Base-by-base conservation (phyloP, 2,797 vertebrate species). In the Clarias laeviceps region DNA sequence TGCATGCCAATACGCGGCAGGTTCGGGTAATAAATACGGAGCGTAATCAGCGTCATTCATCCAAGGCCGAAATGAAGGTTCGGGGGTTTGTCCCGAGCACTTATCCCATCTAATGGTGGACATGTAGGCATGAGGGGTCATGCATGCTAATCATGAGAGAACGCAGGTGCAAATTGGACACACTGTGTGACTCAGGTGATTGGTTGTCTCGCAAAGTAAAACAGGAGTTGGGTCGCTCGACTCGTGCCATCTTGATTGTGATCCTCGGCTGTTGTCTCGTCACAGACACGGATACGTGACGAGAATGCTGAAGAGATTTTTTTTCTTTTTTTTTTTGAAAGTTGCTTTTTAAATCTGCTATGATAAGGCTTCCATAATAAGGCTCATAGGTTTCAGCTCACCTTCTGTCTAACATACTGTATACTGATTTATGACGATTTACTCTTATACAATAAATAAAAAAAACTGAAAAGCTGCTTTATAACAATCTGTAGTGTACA, bases 11-110 rank as follows among this genome's bases (percentile, higher is more conserved):
- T 88, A 91, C 93, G 92, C 80, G 88, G 88, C 78, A 81, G 87
- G 88, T 91, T 50, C 88, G 88, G 89, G 93, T 65, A 92, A 93
- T 93, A 94, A 95, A 93, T 93, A 94, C 86, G 85, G 89, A 90
- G 87, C 83, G 87, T 92, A 93, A 92, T 95, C 93, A 93, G 89
- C 87, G 90, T 90, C 89, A 89, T 91, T 92, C 91, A 89, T 87
- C 90, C 88, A 85, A 86, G 91, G 89, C 90, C 86, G 87, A 93
- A 94, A 95, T 94, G 90, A 92, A 87, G 83, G 34, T 92, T 90
- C 90, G 89, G 89, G 45, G 89, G 90, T 89, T 83, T 4, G 24
- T 80, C 81, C 89, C 88, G 69, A 17, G 64, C 85, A 32, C 24
- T 73, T 87, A 77, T 82, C 89, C 85, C 89, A 89, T 88, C 90